Evolutionary conservation across 2,113 vertebrate species (phyloP), one percentile per base, ranked within the genome.

Genomic region (Antidorcas marsupialis): DNA sequence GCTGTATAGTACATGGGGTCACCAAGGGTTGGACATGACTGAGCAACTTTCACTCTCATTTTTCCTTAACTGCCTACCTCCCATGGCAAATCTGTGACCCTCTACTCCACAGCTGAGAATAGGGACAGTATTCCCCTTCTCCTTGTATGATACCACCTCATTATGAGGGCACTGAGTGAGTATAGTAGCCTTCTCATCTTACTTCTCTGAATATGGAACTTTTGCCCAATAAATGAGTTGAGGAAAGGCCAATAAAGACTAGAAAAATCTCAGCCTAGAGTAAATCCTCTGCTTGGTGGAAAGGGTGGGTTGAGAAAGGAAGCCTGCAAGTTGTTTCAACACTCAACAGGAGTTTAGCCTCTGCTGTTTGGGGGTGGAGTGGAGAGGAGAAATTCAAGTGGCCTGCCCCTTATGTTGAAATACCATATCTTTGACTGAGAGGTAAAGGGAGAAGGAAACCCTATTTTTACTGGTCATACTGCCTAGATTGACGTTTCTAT

Each of bases 81-180:
- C 28, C 13, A 33, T 28, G 14, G 6, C 52, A 74, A 43, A 27
- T 27, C 9, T 71, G 9, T 16, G 5, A 93, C 25, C 2, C 4
- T 23, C 50, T 60, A 17, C n/a, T 78, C 30, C 33, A 64, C 7
- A 59, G 11, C 14, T 62, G 6, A 76, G 33, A 28, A 23, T 11
- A 76, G 9, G 43, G 14, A 28, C 2, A 55, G 8, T 52, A 16
- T 1, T 15, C 8, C 9, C 16, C 30, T 91, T 50, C 8, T 64
- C 6, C 5, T 4, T 81, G 27, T 33, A 82, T 60, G 74, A 55
- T 23, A 91, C 1, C 0, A 1, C 16, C 27, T 27, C 17, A 21
- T 39, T 19, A 47, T 25, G 4, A 90, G 28, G 17, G 12, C 12
- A 52, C 2, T 25, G 16, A 2, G 10, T 47, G 5, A 1, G 1